These are phyloP conservation scores for Argyrosomus regius DNA, from an alignment of 2,797 vertebrate genomes.

Conservation along the genomic window DNA sequence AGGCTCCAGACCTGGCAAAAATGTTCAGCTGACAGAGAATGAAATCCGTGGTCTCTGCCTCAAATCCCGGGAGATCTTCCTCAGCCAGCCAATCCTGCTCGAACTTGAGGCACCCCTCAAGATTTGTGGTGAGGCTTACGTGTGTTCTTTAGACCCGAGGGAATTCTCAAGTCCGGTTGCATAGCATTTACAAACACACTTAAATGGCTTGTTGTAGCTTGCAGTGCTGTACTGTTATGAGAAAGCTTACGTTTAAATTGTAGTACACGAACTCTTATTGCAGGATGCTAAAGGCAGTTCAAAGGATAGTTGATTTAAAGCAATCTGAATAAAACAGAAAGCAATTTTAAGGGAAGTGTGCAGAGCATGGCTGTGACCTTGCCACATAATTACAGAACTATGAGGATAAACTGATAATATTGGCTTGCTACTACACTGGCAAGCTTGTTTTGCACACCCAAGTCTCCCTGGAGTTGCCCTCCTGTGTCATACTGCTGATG, in stretches of 20 bases:
- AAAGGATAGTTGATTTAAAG: not conserved
- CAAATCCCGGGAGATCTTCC: slow-evolving; percentile 90
- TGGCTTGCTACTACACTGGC: slow-evolving; percentile 8
- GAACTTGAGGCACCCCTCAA: slow-evolving; percentile 89
- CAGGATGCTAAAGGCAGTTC: not conserved
- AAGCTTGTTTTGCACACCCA: slow-evolving; percentile 50
- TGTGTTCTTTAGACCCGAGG: slow-evolving; percentile 52
- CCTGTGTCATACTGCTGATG: slow-evolving; percentile 48
- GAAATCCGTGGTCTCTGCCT: slow-evolving; percentile 89
- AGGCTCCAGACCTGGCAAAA: slow-evolving; percentile 89
- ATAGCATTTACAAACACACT: slow-evolving; percentile 35
- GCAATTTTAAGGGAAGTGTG: not conserved
- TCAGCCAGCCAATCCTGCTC: slow-evolving; percentile 89
- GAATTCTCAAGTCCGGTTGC: slow-evolving; percentile 48
- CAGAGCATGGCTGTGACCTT: slow-evolving; percentile 37
- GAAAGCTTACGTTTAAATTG: slow-evolving; percentile 7
- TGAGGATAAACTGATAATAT: slow-evolving; percentile 25
- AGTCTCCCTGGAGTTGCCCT: slow-evolving; percentile 43
- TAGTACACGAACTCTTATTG: not conserved
- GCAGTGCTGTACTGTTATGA: slow-evolving; percentile 3
- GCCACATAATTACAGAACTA: slow-evolving; percentile 28
- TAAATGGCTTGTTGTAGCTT: slow-evolving; percentile 28
- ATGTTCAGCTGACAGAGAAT: slow-evolving; percentile 88
- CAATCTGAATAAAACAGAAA: not conserved
- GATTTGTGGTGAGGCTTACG: slow-evolving; percentile 86